Conservation (phyloP, 2,113 vertebrate species). For the Stigmatopora nigra region DNA sequence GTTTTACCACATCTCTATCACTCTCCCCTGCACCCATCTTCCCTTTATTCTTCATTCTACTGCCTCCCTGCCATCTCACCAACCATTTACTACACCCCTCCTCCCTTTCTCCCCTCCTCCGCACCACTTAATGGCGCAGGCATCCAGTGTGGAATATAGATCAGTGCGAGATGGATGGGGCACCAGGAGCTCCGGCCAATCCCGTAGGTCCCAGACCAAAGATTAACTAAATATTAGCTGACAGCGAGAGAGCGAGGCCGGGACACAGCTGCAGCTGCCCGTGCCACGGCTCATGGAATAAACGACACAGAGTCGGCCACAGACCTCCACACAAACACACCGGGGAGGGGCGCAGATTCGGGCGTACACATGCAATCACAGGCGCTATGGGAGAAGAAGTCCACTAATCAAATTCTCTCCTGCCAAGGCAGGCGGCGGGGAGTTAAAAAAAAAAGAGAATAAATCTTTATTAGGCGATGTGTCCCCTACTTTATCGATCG, state of each 20-base stretch:
- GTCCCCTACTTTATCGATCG: constrained; percentile 70
- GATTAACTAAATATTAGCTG: constrained; percentile 81
- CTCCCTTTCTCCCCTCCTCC: constrained; percentile 29
- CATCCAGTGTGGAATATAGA: constrained; percentile 73
- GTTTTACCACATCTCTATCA: constrained; percentile 45
- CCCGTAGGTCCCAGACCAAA: constrained; percentile 74
- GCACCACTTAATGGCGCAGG: constrained; percentile 69
- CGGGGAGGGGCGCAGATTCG: constrained; percentile 33
- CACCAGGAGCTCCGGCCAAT: constrained; percentile 68
- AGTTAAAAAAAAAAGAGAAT: constrained; percentile 39
- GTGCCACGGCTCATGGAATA: constrained; percentile 61
- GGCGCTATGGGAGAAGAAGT: constrained; percentile 61
- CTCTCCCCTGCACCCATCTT: constrained; percentile 53
- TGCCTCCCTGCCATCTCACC: constrained; percentile 38
- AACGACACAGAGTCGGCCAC: constrained; percentile 58
- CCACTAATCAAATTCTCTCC: constrained; percentile 66
- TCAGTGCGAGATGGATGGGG: constrained; percentile 74
- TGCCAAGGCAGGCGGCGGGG: constrained; percentile 48
- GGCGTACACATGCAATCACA: constrained; percentile 46
- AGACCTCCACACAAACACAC: constrained; percentile 49
- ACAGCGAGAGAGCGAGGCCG: constrained; percentile 64
- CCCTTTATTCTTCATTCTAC: constrained; percentile 47
- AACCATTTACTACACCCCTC: constrained; percentile 41
- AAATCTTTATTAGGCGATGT: constrained; percentile 73
- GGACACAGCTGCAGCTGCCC: constrained; percentile 65